Base-by-base conservation (phyloP, 1,140 invertebrate genomes). In the Cotesia typhae region DNA sequence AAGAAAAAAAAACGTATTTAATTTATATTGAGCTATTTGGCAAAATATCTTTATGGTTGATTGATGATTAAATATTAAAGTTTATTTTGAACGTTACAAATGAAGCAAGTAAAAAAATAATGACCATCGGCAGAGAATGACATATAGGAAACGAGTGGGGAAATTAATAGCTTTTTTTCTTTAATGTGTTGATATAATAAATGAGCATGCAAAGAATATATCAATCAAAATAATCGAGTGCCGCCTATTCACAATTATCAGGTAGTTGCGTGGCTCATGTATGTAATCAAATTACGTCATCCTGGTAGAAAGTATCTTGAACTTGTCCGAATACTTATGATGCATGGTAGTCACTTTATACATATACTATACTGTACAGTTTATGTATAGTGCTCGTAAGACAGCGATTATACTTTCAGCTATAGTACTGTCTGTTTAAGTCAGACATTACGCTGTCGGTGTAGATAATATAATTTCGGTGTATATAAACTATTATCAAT, bases 221-320 rank as follows among this genome's bases (percentile, higher is more conserved):
- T 70, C 67, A 36, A 70, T 70, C 67, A 70, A 70, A 47, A 51
- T 68, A 68, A 68, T 68, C 67, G 67, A 55, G 51, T 68, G 53
- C 53, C 67, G 60, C 60, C 35, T 61, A 12, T 12, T 35, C 17
- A 61, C 28, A 36, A 65, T 70, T 60, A 70, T 60, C 38, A 61
- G 37, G 60, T 37, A 17, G 38, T 14, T 47, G 55, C 38, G 38
- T 61, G 59, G 17, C 28, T 12, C 59, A 61, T 61, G 5, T n/a
- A 47, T 35, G 59, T 28, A 61, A 61, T 61, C 6, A 28, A 28
- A 28, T 61, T 6, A 47, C 57, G 57, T 70, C 57, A 70, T 37
- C 36, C 53, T 6, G n/a, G 5, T 57, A 57, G 53, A 57, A 57
- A 57, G 53, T 57, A 57, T 57, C n/a, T 57, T 47, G 41, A 47